Evolutionary conservation across 2,888 invertebrate genomes (phyloP).

Genomic region (Polydrusus cervinus): DNA sequence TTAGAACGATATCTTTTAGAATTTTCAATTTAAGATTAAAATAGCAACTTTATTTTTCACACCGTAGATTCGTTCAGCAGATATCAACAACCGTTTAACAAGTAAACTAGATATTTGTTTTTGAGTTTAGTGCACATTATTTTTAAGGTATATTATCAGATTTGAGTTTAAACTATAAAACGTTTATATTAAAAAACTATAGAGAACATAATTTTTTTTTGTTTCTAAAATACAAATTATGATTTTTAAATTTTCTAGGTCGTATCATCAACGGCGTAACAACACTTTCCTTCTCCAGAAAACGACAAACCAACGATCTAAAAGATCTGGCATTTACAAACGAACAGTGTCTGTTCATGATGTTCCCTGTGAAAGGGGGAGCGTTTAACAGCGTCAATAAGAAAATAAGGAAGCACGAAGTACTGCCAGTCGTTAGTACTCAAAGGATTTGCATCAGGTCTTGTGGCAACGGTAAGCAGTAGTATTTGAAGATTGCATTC

Average conservation of each 20-base stretch:
- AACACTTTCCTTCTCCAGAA: slow-evolving; percentile 85
- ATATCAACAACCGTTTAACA: too few species aligned
- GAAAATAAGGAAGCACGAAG: slow-evolving; percentile 86
- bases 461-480: slow-evolving; percentile 81
- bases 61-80: too few species aligned
- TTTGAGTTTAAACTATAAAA: too few species aligned
- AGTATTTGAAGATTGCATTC: background rate
- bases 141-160: too few species aligned
- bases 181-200: too few species aligned
- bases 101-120: too few species aligned
- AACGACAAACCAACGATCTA: slow-evolving; percentile 82
- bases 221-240: too few species aligned
- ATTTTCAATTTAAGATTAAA: too few species aligned
- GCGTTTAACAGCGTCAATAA: slow-evolving; percentile 88
- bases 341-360: slow-evolving; percentile 87
- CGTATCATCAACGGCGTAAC: slow-evolving; percentile 84
- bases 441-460: slow-evolving; percentile 88
- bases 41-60: too few species aligned
- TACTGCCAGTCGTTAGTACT: slow-evolving; percentile 81
- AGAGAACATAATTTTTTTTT: too few species aligned
- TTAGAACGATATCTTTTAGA: too few species aligned
- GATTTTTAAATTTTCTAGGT: slow-evolving; percentile 33
- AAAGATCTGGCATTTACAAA: slow-evolving; percentile 88
- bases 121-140: too few species aligned
- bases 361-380: slow-evolving; percentile 91